Conservation (phyloP, 2,113 vertebrate species). For the Campylorhamphus procurvoides region DNA sequence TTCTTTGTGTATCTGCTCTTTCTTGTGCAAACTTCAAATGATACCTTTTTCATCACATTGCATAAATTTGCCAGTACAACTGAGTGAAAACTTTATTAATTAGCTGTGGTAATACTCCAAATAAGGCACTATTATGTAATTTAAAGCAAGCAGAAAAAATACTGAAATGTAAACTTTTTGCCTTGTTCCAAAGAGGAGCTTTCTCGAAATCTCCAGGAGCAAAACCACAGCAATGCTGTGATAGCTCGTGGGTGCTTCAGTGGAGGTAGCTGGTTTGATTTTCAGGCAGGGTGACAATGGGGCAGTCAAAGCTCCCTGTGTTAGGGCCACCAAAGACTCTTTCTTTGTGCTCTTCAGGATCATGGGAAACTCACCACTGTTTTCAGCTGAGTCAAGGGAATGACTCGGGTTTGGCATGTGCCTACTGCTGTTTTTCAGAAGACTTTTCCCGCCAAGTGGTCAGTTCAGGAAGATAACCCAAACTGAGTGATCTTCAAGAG, state of each 20-base stretch:
- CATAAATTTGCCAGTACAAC: background rate
- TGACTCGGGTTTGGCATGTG: background rate
- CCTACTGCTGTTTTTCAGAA: background rate
- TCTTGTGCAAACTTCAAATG: conserved; percentile 26
- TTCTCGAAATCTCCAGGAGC: background rate
- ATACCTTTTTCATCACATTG: background rate
- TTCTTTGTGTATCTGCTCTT: background rate
- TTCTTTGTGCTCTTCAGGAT: background rate
- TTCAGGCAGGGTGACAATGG: background rate
- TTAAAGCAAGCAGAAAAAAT: background rate
- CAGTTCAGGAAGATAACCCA: background rate
- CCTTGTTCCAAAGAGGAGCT: background rate
- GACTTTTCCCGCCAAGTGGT: background rate
- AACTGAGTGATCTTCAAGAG: background rate
- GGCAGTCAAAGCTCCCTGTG: background rate
- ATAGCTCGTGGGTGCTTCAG: accelerated
- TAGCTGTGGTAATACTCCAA: background rate
- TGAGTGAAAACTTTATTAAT: background rate
- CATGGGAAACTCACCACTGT: background rate
- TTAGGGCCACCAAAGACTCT: background rate
- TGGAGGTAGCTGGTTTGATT: background rate
- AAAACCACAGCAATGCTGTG: background rate
- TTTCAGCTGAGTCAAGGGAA: background rate
- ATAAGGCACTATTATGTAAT: background rate
- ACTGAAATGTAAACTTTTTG: background rate